These are phyloP conservation scores for Hucho hucho DNA, from an alignment of 2,113 vertebrate species.

Conservation along the genomic window DNA sequence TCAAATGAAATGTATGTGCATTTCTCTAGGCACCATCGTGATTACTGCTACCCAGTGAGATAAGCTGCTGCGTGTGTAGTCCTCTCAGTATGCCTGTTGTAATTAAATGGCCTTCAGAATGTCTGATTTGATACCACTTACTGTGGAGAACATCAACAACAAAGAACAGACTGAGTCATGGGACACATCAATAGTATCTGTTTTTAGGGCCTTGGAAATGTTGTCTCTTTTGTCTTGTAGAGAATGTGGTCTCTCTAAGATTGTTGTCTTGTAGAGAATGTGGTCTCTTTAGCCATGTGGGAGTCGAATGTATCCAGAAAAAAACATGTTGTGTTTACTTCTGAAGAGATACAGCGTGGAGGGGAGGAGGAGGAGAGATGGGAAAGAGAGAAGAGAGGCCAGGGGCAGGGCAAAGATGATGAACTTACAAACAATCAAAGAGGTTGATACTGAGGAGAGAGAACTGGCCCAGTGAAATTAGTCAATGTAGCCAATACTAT, in stretches of 20 bases:
- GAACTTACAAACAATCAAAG: conserved; percentile 76
- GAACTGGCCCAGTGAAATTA: conserved; percentile 35
- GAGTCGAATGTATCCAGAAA: conserved; percentile 20
- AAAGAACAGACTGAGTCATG: not conserved
- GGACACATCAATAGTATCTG: not conserved
- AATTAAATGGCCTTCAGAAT: conserved; percentile 41
- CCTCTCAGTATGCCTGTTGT: conserved; percentile 41
- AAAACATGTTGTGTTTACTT: conserved; percentile 28
- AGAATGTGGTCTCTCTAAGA: too few species aligned
- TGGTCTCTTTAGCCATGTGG: conserved; percentile 1
- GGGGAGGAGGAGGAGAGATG: conserved; percentile 68
- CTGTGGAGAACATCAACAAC: conserved; percentile 18
- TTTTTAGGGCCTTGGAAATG: too few species aligned
- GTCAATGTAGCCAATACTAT: conserved; percentile 35
- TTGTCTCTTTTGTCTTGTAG: conserved; percentile 9
- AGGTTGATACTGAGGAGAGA: conserved; percentile 80
- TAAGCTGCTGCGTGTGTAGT: conserved; percentile 14
- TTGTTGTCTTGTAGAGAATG: not conserved
- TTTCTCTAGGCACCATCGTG: not conserved
- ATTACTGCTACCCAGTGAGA: not conserved
- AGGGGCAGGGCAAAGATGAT: conserved; percentile 65
- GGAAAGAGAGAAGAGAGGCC: conserved; percentile 55
- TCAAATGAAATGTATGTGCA: conserved; percentile 10
- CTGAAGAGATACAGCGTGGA: conserved; percentile 61
- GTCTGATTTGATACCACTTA: conserved; percentile 44